Percentiles rank a stretch among this genome's conserved stretches.
Conservation (phyloP, 35 echinoderm and acorn worm species). For the Apostichopus parvimensis region DNA sequence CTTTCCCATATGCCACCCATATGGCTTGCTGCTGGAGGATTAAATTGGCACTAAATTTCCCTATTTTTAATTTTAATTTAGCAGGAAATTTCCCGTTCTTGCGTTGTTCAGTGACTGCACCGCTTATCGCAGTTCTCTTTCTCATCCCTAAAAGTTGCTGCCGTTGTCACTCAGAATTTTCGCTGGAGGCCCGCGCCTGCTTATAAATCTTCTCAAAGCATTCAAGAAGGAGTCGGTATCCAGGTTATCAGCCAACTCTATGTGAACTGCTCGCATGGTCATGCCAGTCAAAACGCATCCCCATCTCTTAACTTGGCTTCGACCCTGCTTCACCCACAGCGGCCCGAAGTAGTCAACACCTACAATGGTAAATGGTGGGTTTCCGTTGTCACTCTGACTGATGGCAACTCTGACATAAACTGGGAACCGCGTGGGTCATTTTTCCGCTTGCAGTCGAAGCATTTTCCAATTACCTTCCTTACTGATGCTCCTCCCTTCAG, state of each 20-base stretch:
- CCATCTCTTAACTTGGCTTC: constrained; percentile 28
- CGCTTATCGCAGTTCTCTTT: background rate
- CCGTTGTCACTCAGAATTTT: background rate
- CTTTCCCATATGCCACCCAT: constrained; percentile 56
- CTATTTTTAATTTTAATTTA: background rate
- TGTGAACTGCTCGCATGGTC: background rate
- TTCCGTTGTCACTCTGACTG: constrained; percentile 37
- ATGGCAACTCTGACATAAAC: constrained; percentile 59
- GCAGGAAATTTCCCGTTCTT: background rate
- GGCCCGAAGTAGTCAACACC: constrained; percentile 43
- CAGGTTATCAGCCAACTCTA: background rate
- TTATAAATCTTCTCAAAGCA: background rate
- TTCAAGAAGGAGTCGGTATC: constrained; percentile 35
- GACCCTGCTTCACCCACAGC: background rate
- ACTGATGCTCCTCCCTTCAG: constrained; percentile 58
- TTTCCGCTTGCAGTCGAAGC: constrained; percentile 57
- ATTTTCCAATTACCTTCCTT: constrained; percentile 66
- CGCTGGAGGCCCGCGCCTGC: background rate
- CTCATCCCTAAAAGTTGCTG: background rate
- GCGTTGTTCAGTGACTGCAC: background rate
- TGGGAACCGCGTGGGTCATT: constrained; percentile 41
- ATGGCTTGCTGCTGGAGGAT: constrained; percentile 6
- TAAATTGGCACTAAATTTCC: constrained; percentile 26
- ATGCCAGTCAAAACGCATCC: constrained; percentile 4
- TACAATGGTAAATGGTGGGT: constrained; percentile 51